phyloP scores from a whole-genome alignment of 30 jellyfish, hydroid and myxozoan species.

The Cassiopea andromeda region DNA sequence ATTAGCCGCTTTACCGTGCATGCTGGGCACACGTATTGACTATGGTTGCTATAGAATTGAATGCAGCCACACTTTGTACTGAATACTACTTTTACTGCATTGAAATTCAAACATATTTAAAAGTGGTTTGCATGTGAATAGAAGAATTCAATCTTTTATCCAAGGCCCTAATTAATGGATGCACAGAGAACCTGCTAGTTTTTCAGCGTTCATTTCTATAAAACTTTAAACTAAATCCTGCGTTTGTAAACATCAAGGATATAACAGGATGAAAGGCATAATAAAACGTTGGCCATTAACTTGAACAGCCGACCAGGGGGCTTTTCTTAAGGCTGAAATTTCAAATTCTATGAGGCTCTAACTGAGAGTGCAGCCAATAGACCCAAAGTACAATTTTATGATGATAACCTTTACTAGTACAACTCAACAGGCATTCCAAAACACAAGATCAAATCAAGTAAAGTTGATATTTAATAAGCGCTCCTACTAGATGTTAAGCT shows the following conservation, averaged over 20 bases:
- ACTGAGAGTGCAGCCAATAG: background rate
- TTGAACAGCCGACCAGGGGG: constrained; percentile 2
- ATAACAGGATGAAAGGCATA: background rate
- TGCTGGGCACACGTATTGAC: constrained; percentile 4
- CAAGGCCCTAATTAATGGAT: constrained; percentile 37
- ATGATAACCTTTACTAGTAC: background rate
- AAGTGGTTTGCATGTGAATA: constrained; percentile 28
- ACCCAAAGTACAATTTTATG: background rate
- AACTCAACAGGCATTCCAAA: background rate
- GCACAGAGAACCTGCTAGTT: constrained; percentile 55
- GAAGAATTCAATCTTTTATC: constrained; percentile 23
- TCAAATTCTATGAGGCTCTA: background rate
- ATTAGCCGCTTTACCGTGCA: background rate
- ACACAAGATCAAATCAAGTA: background rate
- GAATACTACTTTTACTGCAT: constrained; percentile 38
- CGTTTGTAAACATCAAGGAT: constrained; percentile 36
- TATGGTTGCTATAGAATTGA: constrained; percentile 31
- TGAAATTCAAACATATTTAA: constrained; percentile 31
- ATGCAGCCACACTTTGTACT: constrained; percentile 29
- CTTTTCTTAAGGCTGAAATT: background rate
- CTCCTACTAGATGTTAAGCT: no score
- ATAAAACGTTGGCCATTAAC: background rate
- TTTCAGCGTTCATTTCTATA: constrained; percentile 56
- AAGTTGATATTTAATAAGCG: no score
- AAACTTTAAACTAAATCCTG: constrained; percentile 18